Conservation (phyloP, 2,113 vertebrate species). For the Loxodonta africana region DNA sequence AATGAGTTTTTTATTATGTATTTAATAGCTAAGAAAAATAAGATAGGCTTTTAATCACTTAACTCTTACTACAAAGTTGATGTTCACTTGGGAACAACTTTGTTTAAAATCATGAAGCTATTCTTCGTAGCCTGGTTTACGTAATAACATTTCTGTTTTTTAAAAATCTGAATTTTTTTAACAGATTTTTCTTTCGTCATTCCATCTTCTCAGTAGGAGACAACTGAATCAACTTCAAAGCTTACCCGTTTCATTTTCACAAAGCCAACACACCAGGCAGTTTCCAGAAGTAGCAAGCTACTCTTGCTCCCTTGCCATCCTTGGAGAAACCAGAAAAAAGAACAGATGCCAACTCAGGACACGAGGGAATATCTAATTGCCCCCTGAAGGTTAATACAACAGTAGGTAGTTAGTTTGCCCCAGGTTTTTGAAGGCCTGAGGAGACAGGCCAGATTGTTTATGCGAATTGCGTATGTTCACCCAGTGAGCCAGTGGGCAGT, state of each 20-base stretch:
- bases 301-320: not conserved
- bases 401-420: not conserved
- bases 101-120: slow-evolving; percentile 15
- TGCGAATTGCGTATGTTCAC: not conserved
- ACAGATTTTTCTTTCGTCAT: not conserved
- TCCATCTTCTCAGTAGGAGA: slow-evolving; percentile 50
- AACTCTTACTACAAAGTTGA: not conserved
- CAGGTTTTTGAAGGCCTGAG: not conserved
- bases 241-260: slow-evolving; percentile 33
- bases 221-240: not conserved
- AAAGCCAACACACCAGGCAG: not conserved
- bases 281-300: slow-evolving; percentile 20
- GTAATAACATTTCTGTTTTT: slow-evolving; percentile 36
- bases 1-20: slow-evolving; percentile 59
- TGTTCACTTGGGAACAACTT: not conserved
- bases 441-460: not conserved
- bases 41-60: slow-evolving; percentile 44
- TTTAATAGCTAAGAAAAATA: slow-evolving; percentile 53
- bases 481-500: not conserved
- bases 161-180: not conserved
- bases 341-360: not conserved
- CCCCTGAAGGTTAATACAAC: not conserved
- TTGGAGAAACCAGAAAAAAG: slow-evolving; percentile 28
- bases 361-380: not conserved
- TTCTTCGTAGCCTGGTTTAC: slow-evolving; percentile 46